Conservation (phyloP, 2,797 vertebrate species). For the Syngnathus rostellatus region DNA sequence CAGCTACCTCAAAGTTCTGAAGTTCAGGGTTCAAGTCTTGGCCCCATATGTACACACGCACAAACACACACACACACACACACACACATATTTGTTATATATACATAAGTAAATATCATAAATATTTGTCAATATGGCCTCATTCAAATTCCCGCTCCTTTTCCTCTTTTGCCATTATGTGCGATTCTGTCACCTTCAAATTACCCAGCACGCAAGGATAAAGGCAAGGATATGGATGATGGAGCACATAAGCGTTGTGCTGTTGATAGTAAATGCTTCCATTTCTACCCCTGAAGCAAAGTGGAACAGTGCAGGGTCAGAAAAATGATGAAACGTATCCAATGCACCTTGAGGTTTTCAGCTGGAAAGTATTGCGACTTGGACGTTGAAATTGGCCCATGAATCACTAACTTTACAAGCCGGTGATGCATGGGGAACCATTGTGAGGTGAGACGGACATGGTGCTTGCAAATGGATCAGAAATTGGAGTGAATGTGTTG, state of each 20-base stretch:
- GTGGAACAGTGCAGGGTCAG: constrained; percentile 15
- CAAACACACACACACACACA: too few relatives aligned
- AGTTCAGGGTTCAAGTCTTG: too few relatives aligned
- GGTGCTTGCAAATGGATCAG: constrained; percentile 37
- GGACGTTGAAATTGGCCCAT: constrained; percentile 15
- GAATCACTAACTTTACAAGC: constrained; percentile 32
- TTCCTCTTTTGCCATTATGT: not conserved
- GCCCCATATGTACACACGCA: too few relatives aligned
- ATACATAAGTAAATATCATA: not conserved
- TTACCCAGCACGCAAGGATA: constrained; percentile 20
- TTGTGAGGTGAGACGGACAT: constrained; percentile 35
- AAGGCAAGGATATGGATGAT: constrained; percentile 27
- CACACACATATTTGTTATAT: too few relatives aligned
- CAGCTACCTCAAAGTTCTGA: not conserved
- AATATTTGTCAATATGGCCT: not conserved
- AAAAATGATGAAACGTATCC: constrained; percentile 43
- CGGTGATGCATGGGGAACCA: constrained; percentile 41
- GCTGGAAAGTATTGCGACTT: constrained; percentile 14
- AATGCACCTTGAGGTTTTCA: constrained; percentile 31
- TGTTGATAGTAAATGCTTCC: constrained; percentile 39
- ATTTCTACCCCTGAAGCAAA: constrained; percentile 28
- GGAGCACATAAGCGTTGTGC: constrained; percentile 26
- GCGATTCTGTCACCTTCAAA: constrained; percentile 10
- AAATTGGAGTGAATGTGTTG: constrained; percentile 43
- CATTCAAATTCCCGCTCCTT: not conserved